phyloP scores from a whole-genome alignment of 1,140 invertebrate species.

The Leptinotarsa undecemlineata region DNA sequence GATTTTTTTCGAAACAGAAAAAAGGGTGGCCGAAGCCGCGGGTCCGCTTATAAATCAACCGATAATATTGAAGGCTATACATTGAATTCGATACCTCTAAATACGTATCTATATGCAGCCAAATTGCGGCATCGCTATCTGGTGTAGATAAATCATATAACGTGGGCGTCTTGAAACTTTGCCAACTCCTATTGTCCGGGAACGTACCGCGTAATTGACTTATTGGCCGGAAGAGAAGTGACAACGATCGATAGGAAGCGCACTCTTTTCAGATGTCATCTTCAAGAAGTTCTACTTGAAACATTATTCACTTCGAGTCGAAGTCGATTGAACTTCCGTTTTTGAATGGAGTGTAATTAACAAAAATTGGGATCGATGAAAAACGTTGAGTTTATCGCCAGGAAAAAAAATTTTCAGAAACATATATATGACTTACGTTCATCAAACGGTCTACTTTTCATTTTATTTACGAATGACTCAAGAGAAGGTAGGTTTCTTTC shows the following conservation, averaged over 20 bases:
- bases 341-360: no score
- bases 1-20: conserved; percentile 6
- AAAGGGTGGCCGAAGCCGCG: not conserved
- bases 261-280: conserved; percentile 36
- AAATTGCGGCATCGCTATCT: conserved; percentile 44
- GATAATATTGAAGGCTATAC: conserved; percentile 35
- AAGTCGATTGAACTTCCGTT: no score
- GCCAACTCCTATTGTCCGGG: conserved; percentile 50
- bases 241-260: conserved; percentile 46
- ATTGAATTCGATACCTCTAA: conserved; percentile 45
- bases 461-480: no score
- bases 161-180: conserved; percentile 51
- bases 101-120: conserved; percentile 47
- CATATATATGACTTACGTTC: no score
- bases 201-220: conserved; percentile 49
- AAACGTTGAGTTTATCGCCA: no score
- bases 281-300: conserved; percentile 22
- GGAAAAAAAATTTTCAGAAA: no score
- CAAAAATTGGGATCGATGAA: no score
- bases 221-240: conserved; percentile 49
- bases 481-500: no score
- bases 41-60: conserved; percentile 34
- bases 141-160: conserved; percentile 45
- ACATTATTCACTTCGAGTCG: not conserved
- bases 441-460: no score